These are phyloP conservation scores for Anoplophora glabripennis DNA, from an alignment of 1,140 invertebrate genomes.

Conservation along the genomic window DNA sequence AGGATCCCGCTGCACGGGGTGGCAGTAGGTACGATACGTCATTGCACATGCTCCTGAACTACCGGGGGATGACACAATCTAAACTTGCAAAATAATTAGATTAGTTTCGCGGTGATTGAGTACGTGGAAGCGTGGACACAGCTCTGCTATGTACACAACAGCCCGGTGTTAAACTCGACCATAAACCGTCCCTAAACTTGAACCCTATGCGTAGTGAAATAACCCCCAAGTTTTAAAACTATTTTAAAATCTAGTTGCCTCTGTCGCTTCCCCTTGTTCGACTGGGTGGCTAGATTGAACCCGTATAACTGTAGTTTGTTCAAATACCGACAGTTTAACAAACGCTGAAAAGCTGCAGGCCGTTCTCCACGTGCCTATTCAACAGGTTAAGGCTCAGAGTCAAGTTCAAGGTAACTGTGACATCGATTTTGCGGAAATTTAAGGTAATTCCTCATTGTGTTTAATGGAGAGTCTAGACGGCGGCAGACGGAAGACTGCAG, in stretches of 20 bases:
- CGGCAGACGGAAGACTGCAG: neutral
- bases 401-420: slow-evolving; percentile 40
- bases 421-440: slow-evolving; percentile 29
- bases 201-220: slow-evolving; percentile 6
- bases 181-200: too few species aligned
- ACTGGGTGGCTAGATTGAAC: too few species aligned
- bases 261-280: too few species aligned
- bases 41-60: slow-evolving; percentile 43
- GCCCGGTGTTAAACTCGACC: neutral
- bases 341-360: neutral
- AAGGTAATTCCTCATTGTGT: slow-evolving; percentile 12
- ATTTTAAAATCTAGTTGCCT: slow-evolving; percentile 8
- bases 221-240: slow-evolving; percentile 28
- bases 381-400: slow-evolving; percentile 25
- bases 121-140: slow-evolving; percentile 7
- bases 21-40: slow-evolving; percentile 24
- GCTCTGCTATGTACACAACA: neutral
- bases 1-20: slow-evolving; percentile 28
- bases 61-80: slow-evolving; percentile 30
- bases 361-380: slow-evolving; percentile 24
- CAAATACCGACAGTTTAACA: neutral
- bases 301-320: too few species aligned
- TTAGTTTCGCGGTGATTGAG: slow-evolving; percentile 37
- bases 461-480: neutral
- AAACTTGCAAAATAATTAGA: slow-evolving; percentile 41